phyloP scores from a whole-genome alignment of 2,888 invertebrate genomes.

The Dolomedes plantarius region DNA sequence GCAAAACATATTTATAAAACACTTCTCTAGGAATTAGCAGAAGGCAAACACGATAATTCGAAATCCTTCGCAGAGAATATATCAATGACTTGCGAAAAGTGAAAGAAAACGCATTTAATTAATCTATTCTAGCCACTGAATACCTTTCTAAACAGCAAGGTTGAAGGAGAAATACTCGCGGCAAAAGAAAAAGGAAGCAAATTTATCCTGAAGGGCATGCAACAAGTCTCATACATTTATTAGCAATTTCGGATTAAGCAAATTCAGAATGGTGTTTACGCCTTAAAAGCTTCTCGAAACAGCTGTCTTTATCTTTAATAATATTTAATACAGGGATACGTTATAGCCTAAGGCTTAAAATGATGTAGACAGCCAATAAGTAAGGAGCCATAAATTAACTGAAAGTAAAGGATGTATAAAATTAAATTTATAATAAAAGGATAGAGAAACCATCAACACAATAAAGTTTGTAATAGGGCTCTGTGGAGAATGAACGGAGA shows the following conservation, averaged over 20 bases:
- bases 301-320: neutral
- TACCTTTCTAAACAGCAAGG: too few species aligned
- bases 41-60: too few species aligned
- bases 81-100: too few species aligned
- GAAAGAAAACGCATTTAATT: too few species aligned
- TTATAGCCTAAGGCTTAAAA: neutral
- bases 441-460: neutral
- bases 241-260: neutral
- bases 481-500: neutral
- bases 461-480: too few species aligned
- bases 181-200: too few species aligned
- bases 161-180: too few species aligned
- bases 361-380: neutral
- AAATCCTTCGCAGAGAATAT: too few species aligned
- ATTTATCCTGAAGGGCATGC: neutral
- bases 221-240: neutral
- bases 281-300: neutral
- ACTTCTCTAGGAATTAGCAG: too few species aligned
- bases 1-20: too few species aligned
- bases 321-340: neutral
- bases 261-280: neutral
- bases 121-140: too few species aligned
- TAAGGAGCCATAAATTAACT: neutral
- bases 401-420: neutral
- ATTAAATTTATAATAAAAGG: neutral